phyloP scores from a whole-genome alignment of 2,888 invertebrate species.

The Dolichopus griseipennis region DNA sequence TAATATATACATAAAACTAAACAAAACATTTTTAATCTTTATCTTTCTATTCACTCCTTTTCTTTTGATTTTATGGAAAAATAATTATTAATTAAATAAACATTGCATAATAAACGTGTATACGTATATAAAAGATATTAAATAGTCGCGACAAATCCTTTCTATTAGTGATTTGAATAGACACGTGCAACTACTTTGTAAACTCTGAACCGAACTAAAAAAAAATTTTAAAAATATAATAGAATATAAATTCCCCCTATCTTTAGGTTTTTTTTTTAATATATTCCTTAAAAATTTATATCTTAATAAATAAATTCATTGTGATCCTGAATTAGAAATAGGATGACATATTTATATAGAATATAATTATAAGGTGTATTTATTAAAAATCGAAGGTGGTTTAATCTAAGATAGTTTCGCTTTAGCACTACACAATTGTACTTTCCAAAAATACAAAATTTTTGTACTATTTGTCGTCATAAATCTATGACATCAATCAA shows the following conservation, averaged over 20 bases:
- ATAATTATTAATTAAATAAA: constrained; percentile 1
- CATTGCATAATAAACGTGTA: not conserved
- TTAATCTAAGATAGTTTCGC: no score
- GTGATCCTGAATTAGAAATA: not conserved
- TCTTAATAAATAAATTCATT: not conserved
- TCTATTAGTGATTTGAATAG: not conserved
- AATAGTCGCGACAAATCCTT: not conserved
- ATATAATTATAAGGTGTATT: not conserved
- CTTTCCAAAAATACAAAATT: no score
- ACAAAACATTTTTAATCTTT: not conserved
- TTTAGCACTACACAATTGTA: no score
- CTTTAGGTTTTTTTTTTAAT: not conserved
- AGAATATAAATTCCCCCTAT: not conserved
- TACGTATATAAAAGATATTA: not conserved
- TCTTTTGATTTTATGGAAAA: not conserved
- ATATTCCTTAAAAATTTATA: not conserved
- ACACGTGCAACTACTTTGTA: not conserved
- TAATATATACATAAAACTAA: not conserved
- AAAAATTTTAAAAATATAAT: not conserved
- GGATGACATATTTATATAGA: not conserved
- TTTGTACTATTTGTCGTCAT: no score
- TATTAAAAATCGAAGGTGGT: no score
- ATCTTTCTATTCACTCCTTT: not conserved
- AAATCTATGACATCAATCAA: no score
- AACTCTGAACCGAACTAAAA: not conserved